phyloP scores from a whole-genome alignment of 1,140 invertebrate genomes.

The Drosophila oshimai region DNA sequence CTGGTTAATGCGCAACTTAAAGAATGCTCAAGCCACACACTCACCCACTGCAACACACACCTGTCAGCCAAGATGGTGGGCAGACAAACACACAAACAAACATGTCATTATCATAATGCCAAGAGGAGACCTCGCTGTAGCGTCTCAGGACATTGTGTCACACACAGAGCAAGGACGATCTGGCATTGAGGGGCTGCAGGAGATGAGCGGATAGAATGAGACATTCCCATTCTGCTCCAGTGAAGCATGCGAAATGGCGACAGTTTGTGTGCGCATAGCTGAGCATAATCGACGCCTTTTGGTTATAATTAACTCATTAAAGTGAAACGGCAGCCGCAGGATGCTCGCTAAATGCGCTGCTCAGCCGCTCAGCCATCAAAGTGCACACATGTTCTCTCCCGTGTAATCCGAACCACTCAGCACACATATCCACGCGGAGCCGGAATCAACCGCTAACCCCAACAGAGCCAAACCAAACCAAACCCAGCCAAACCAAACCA shows the following conservation, averaged over 20 bases:
- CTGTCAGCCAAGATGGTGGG: constrained; percentile 32
- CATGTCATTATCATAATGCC: constrained; percentile 79
- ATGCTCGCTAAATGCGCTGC: constrained; percentile 65
- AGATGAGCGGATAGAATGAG: constrained; percentile 25
- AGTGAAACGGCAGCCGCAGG: constrained; percentile 77
- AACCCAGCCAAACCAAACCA: constrained; percentile 3
- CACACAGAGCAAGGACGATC: constrained; percentile 19
- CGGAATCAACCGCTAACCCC: constrained; percentile 19
- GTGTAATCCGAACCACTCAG: constrained; percentile 36
- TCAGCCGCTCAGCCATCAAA: constrained; percentile 72
- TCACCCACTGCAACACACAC: background rate
- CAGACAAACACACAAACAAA: constrained; percentile 59
- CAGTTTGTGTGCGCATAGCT: constrained; percentile 81
- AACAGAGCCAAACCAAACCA: background rate
- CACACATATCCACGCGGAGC: constrained; percentile 8
- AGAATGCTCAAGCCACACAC: constrained; percentile 28
- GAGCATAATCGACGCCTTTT: constrained; percentile 81
- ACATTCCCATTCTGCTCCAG: constrained; percentile 67
- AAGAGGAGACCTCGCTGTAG: constrained; percentile 42
- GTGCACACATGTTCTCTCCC: constrained; percentile 61
- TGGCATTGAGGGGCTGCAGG: background rate
- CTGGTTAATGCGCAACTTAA: constrained; percentile 52
- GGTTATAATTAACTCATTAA: constrained; percentile 82
- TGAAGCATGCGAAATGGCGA: constrained; percentile 78
- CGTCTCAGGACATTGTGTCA: constrained; percentile 42